Conservation (phyloP, 2,888 invertebrate species). For the Acleris literana region DNA sequence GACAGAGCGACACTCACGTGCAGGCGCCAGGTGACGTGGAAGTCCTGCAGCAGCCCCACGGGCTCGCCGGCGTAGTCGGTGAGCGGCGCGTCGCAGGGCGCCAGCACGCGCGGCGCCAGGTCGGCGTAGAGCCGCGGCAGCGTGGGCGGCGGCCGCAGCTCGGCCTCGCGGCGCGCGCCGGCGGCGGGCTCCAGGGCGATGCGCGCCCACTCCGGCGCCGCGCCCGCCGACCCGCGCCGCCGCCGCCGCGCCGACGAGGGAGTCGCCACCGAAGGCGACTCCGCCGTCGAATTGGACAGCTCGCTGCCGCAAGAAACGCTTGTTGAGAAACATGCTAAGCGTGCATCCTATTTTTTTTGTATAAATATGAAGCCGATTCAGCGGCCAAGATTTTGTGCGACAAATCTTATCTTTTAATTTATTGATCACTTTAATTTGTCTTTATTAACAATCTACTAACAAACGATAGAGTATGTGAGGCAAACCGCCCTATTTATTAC, state of each 20-base stretch:
- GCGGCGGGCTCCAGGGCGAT: constrained; percentile 46
- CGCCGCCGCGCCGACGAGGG: constrained; percentile 35
- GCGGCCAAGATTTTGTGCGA: too few species aligned
- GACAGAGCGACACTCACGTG: constrained; percentile 47
- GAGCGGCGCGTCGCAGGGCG: constrained; percentile 57
- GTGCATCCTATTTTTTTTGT: background rate
- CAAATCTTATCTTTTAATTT: too few species aligned
- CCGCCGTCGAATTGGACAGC: constrained; percentile 20
- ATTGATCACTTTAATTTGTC: too few species aligned
- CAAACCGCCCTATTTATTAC: too few species aligned
- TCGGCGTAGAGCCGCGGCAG: constrained; percentile 70
- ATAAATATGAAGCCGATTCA: too few species aligned
- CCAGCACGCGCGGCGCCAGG: constrained; percentile 67
- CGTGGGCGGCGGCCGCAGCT: constrained; percentile 65
- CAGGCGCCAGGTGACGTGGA: constrained; percentile 63
- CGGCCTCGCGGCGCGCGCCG: constrained; percentile 45
- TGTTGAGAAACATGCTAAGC: background rate
- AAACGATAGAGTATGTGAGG: too few species aligned
- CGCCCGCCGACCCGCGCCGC: constrained; percentile 39
- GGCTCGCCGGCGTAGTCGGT: constrained; percentile 62
- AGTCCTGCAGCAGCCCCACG: constrained; percentile 69
- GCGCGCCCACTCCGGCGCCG: constrained; percentile 44
- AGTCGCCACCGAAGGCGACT: constrained; percentile 35
- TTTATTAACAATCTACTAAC: too few species aligned
- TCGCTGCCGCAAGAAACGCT: constrained; percentile 24